Conservation (phyloP, 2,113 vertebrate species). For the Mastomys coucha region DNA sequence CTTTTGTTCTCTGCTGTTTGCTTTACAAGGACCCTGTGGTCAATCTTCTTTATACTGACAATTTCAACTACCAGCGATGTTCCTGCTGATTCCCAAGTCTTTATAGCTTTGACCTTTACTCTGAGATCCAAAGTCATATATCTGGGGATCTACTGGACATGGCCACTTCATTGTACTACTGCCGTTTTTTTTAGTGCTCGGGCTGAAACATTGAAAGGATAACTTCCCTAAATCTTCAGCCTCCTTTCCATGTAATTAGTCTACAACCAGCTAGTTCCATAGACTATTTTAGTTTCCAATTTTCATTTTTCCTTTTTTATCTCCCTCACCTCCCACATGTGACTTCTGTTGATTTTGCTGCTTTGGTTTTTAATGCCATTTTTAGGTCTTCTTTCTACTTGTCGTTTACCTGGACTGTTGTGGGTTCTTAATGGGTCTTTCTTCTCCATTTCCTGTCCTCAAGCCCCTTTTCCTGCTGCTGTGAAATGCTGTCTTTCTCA, state of each 20-base stretch:
- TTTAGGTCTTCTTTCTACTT: not conserved
- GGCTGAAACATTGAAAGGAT: conserved; percentile 28
- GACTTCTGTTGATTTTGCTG: conserved; percentile 3
- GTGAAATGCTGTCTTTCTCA: not conserved
- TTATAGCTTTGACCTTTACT: conserved; percentile 36
- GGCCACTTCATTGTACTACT: not conserved
- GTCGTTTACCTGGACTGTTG: conserved; percentile 12
- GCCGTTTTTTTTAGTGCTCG: not conserved
- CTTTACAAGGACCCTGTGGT: not conserved
- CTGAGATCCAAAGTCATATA: conserved; percentile 5
- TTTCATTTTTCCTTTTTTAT: conserved; percentile 31
- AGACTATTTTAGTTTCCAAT: conserved; percentile 16
- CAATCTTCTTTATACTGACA: not conserved
- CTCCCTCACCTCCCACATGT: conserved; percentile 1
- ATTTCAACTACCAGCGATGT: not conserved
- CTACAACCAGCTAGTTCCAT: not conserved
- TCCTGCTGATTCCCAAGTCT: conserved; percentile 30
- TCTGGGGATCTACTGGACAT: not conserved
- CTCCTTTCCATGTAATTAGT: conserved; percentile 46
- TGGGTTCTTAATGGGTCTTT: not conserved
- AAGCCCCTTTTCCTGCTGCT: not conserved
- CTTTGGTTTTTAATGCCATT: conserved; percentile 36
- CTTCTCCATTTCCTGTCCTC: not conserved
- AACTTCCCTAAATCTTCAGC: not conserved
- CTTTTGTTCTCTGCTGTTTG: not conserved